Percentiles rank a stretch among this genome's conserved stretches.
Conservation (phyloP, 92 coral and sea anemone genomes). For the Epizoanthus scotinus region DNA sequence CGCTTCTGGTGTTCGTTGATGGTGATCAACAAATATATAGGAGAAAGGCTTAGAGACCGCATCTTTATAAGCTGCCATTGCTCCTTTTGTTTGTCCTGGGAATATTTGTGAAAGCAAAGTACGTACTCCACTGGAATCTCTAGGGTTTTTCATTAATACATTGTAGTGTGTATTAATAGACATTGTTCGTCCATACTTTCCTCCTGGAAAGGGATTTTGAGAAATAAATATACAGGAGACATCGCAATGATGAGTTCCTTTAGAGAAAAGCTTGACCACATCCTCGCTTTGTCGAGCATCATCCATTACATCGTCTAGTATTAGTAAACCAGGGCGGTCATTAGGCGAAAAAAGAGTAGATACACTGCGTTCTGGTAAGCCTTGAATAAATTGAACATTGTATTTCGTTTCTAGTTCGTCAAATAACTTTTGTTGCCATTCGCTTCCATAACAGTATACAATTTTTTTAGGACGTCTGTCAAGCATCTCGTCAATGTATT, state of each 20-base stretch:
- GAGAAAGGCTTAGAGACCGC: background rate
- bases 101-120: background rate
- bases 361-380: background rate
- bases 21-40: background rate
- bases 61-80: background rate
- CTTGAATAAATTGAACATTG: background rate
- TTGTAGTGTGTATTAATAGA: background rate
- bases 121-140: too few species aligned
- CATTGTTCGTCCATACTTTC: background rate
- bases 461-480: too few species aligned
- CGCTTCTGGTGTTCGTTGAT: background rate
- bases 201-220: background rate
- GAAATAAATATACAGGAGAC: background rate
- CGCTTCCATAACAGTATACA: too few species aligned
- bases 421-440: background rate
- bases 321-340: background rate
- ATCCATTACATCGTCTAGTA: conserved; percentile 8
- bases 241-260: conserved; percentile 4
- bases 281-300: background rate
- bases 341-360: background rate
- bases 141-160: background rate
- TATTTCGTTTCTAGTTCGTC: background rate
- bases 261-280: background rate
- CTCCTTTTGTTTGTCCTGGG: background rate
- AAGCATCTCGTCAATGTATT: too few species aligned